Evolutionary conservation across 1,140 invertebrate species (phyloP), one percentile per base, ranked within the genome.

Genomic region (Hycleus cichorii): DNA sequence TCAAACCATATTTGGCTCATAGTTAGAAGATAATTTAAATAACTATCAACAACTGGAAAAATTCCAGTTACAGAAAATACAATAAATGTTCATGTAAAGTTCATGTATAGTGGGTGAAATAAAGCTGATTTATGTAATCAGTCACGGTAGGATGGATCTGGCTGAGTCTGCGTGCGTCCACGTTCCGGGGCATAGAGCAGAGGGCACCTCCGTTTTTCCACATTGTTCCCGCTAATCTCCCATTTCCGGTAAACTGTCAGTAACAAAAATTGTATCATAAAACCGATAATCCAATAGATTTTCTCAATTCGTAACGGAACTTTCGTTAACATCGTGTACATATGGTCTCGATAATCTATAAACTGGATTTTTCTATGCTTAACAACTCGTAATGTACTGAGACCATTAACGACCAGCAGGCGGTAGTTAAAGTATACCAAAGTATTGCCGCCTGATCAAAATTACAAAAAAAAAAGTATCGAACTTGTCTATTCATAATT

Each of bases 51-150:
- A 18, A 18, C 18, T 18, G 2, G 18, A 18, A 18, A 18, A 18
- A 18, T 18, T 18, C 18, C 2, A 1, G 18, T 18, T 18, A 18
- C 18, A 18, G 18, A 18, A 18, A 18, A 18, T 18, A 18, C 18
- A 18, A 50, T 27, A 27, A 55, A 49, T 49, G 49, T 49, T 44
- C 44, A 59, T 59, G 44, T 47, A 32, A 55, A 54, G 58, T 47
- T 55, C 51, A 55, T 60, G 52, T 60, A 44, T 43, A 53, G 58
- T 60, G 58, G 58, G 58, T 55, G 58, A 60, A 55, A 60, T 60
- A 60, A 60, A 60, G 58, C 52, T 60, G 58, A 60, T 60, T 60
- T 60, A 60, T 60, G 52, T 55, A 60, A 60, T 60, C 58, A 60
- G 58, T 60, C 58, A 60, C 58, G 58, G 51, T 60, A 60, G 51